Evolutionary conservation across 2,888 invertebrate species (phyloP).

Genomic region (Rhodophaea formosa): DNA sequence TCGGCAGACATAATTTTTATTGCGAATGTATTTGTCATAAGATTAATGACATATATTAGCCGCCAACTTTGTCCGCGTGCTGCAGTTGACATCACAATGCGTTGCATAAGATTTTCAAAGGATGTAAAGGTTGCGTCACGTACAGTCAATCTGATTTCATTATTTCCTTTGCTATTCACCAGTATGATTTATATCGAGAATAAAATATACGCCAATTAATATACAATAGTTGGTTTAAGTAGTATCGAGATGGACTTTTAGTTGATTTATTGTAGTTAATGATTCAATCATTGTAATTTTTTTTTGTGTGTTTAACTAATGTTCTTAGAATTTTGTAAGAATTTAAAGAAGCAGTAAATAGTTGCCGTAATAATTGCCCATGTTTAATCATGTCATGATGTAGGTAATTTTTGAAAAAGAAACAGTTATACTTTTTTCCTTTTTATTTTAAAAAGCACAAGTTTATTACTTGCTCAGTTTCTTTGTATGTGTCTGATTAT

Average conservation of each 20-base stretch:
- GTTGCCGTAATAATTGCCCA: no score
- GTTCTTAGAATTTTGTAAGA: no score
- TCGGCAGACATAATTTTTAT: not conserved
- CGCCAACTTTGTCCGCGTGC: not conserved
- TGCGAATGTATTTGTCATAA: not conserved
- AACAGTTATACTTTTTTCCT: no score
- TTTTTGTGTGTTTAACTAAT: no score
- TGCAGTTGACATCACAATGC: not conserved
- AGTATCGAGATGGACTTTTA: not conserved
- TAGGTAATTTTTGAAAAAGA: no score
- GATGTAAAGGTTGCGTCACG: not conserved
- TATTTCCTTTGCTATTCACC: not conserved
- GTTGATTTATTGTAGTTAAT: not conserved
- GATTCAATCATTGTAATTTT: no score
- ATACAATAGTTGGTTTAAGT: not conserved
- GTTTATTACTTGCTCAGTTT: no score
- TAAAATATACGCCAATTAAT: conserved; percentile 5
- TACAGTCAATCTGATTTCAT: not conserved
- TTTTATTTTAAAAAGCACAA: no score
- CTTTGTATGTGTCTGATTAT: no score
- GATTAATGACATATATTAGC: conserved; percentile 6
- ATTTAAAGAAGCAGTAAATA: no score
- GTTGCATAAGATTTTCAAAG: not conserved
- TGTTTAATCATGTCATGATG: no score
- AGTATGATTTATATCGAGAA: not conserved